Conservation (phyloP, 2,113 vertebrate genomes). For the Forbesichthys agassizii region DNA sequence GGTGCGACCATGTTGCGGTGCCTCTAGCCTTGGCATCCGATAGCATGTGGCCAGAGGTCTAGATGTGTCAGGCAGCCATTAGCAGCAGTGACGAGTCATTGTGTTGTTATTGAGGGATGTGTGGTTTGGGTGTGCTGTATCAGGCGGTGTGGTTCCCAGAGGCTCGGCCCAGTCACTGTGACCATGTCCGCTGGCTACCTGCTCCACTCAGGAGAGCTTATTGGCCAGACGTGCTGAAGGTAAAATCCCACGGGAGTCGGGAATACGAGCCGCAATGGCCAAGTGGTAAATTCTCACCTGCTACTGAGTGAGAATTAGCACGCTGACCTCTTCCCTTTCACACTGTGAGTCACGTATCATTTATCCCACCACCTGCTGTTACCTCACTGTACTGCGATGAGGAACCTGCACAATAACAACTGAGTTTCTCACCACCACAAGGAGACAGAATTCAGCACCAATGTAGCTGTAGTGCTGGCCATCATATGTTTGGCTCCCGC, state of each 20-base stretch:
- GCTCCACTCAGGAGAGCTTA: conserved; percentile 62
- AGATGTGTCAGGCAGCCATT: conserved; percentile 64
- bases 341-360: conserved; percentile 66
- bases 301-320: conserved; percentile 74
- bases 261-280: conserved; percentile 66
- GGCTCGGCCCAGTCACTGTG: conserved; percentile 68
- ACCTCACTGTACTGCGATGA: conserved; percentile 47
- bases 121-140: conserved; percentile 65
- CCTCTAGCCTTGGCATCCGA: conserved; percentile 37
- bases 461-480: conserved; percentile 11
- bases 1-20: conserved; percentile 22
- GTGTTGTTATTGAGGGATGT: conserved; percentile 62
- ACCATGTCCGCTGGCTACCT: conserved; percentile 58
- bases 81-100: conserved; percentile 68
- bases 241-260: conserved; percentile 56
- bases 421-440: conserved; percentile 45
- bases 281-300: conserved; percentile 75
- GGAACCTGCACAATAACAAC: conserved; percentile 45
- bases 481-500: conserved; percentile 7
- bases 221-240: conserved; percentile 70
- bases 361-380: conserved; percentile 65
- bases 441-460: conserved; percentile 15
- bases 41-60: conserved; percentile 56
- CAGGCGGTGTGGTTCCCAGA: conserved; percentile 70
- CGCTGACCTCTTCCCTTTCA: conserved; percentile 67